Base-by-base conservation (phyloP, 1,140 invertebrate genomes). In the Lepidurus couesii region DNA sequence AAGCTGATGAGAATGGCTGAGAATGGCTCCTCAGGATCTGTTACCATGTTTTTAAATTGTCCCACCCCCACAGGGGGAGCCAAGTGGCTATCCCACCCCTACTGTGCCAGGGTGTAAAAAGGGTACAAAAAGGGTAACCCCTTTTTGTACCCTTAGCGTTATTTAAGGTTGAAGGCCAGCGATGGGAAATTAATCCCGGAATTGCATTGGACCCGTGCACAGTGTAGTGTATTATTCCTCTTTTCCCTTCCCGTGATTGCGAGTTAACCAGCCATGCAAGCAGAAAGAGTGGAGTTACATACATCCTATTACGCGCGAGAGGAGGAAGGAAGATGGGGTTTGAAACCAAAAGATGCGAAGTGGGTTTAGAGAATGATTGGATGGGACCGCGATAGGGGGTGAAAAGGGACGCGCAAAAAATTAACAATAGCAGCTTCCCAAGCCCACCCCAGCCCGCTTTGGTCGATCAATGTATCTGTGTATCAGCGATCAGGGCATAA, bases 351-450 rank as follows among this genome's bases (percentile, higher is more conserved):
- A 16, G 53, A 65, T 65, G 13, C 53, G n/a, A 65, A 65, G n/a
- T 65, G 53, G 53, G 16, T 65, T 65, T 65, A 65, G 16, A 65
- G 16, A 65, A 65, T 65, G 53, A 65, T 65, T 65, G 53, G 53
- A 65, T 65, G 53, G 9, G 53, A 7, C 53, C 53, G n/a, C 53
- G 53, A 21, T 1, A 65, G 21, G 16, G 53, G 53, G 21, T 21
- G 16, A 34, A 34, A 34, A 65, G 53, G 53, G 53, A 65, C 21
- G 53, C 53, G n/a, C 34, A 34, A 34, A 65, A 65, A 65, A 65
- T 65, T 65, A 65, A 65, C 53, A 21, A 65, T 21, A 16, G 53
- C 13, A 21, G 16, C 21, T 7, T 65, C 21, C 53, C 53, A 21
- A 2, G 45, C 4, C 13, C 26, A 26, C 26, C 26, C 26, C 26